Conservation (phyloP, 2,113 vertebrate genomes). For the Willisornis vidua region DNA sequence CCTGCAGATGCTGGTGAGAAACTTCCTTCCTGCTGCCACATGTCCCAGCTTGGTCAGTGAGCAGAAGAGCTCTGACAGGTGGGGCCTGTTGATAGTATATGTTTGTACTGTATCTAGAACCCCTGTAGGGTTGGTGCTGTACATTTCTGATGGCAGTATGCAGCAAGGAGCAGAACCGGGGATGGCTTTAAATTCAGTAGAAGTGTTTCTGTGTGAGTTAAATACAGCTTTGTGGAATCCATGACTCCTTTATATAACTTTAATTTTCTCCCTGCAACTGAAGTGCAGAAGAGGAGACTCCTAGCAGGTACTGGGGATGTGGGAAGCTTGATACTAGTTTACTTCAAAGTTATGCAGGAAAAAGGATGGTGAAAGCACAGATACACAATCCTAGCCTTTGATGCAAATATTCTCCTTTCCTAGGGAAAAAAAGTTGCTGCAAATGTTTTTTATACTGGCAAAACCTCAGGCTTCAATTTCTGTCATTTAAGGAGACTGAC, state of each 20-base stretch:
- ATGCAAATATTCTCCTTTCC: background rate
- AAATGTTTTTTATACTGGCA: background rate
- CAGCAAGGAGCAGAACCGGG: background rate
- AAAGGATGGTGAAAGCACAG: background rate
- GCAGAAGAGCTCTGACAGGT: background rate
- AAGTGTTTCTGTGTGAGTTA: background rate
- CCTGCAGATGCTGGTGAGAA: background rate
- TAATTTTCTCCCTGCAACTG: background rate
- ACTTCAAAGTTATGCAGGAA: background rate
- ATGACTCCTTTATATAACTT: background rate
- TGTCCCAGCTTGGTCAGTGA: background rate
- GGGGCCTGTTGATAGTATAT: background rate
- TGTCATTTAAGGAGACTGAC: background rate
- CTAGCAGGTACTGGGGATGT: background rate
- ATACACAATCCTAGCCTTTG: background rate
- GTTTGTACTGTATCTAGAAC: background rate
- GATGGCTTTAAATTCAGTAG: background rate
- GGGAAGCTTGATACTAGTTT: background rate
- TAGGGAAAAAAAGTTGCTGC: background rate
- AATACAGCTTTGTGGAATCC: background rate
- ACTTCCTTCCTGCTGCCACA: fast-evolving
- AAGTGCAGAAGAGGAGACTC: background rate
- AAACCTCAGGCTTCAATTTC: background rate
- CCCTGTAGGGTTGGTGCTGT: background rate
- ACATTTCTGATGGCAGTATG: background rate